phyloP scores from a whole-genome alignment of 2,113 vertebrate species.

The Etheostoma spectabile region DNA sequence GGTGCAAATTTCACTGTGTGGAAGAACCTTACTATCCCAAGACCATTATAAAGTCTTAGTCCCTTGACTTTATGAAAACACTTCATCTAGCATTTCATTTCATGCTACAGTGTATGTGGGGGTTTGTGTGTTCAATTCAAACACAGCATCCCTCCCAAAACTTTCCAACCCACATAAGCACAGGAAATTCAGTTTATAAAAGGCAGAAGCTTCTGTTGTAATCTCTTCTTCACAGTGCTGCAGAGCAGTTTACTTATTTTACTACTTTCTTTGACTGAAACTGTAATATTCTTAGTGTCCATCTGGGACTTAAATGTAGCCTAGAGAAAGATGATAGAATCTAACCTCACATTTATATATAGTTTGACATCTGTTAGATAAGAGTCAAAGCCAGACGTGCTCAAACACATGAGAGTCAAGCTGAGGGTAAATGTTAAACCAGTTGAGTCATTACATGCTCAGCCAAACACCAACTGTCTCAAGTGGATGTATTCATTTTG shows the following conservation, averaged over 20 bases:
- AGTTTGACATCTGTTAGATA: slow-evolving; percentile 18
- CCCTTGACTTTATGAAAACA: slow-evolving; percentile 71
- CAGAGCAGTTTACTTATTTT: slow-evolving; percentile 23
- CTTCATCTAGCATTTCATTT: slow-evolving; percentile 79
- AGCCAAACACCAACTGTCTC: neutral
- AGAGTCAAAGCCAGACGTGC: slow-evolving; percentile 2
- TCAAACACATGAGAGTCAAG: slow-evolving; percentile 2
- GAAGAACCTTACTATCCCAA: slow-evolving; percentile 41
- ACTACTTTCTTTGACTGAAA: slow-evolving; percentile 48
- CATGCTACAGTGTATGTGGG: slow-evolving; percentile 54
- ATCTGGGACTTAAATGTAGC: slow-evolving; percentile 38
- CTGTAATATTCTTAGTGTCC: slow-evolving; percentile 46
- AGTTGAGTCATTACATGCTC: neutral
- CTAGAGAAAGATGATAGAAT: neutral
- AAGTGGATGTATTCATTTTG: neutral
- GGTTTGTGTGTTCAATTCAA: slow-evolving; percentile 19
- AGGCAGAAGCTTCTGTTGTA: slow-evolving; percentile 32
- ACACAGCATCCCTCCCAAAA: slow-evolving; percentile 5
- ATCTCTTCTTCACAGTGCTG: slow-evolving; percentile 16
- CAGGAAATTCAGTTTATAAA: slow-evolving; percentile 51
- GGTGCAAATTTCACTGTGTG: slow-evolving; percentile 30
- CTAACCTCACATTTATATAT: slow-evolving; percentile 2
- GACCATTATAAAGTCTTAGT: slow-evolving; percentile 58
- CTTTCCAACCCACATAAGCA: slow-evolving; percentile 45
- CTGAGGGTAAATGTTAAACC: slow-evolving; percentile 1